Percentiles rank a stretch among this genome's conserved stretches.
phyloP scores from a whole-genome alignment of 1,140 invertebrate genomes.

The Musca vetustissima region DNA sequence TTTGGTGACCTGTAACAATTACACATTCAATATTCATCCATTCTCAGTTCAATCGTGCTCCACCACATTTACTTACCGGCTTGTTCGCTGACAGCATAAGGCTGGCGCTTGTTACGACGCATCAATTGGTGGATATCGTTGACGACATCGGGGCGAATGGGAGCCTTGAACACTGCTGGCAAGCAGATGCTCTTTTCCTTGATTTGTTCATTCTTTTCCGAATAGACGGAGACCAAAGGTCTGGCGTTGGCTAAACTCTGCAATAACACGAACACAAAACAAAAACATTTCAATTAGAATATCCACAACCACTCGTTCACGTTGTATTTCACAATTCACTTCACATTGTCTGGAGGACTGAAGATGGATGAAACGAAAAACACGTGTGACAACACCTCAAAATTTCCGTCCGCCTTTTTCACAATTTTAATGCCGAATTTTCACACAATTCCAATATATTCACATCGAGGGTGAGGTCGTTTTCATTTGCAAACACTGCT shows the following conservation, averaged over 20 bases:
- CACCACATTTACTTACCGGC: conserved; percentile 73
- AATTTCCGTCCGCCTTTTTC: background rate
- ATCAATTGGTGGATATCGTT: conserved; percentile 96
- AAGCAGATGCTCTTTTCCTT: conserved; percentile 76
- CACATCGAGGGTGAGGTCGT: background rate
- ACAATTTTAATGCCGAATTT: background rate
- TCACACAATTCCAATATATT: background rate
- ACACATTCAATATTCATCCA: background rate
- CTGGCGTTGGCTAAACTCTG: conserved; percentile 80
- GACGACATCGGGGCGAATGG: conserved; percentile 97
- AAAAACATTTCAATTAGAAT: background rate
- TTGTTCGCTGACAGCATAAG: conserved; percentile 95
- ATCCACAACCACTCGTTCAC: too few species aligned
- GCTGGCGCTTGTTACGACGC: conserved; percentile 93
- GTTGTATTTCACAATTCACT: background rate
- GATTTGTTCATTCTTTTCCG: conserved; percentile 86
- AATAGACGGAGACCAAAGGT: conserved; percentile 91
- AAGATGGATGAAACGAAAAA: conserved; percentile 17
- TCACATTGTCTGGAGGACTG: background rate
- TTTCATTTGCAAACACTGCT: conserved; percentile 30
- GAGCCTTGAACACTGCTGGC: conserved; percentile 95
- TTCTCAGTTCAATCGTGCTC: background rate
- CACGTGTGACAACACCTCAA: conserved; percentile 25
- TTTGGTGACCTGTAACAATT: conserved; percentile 86
- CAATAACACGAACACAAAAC: conserved; percentile 28